Evolutionary conservation across 2,113 vertebrate genomes (phyloP).

Genomic region (Psittacula cyanocephala): DNA sequence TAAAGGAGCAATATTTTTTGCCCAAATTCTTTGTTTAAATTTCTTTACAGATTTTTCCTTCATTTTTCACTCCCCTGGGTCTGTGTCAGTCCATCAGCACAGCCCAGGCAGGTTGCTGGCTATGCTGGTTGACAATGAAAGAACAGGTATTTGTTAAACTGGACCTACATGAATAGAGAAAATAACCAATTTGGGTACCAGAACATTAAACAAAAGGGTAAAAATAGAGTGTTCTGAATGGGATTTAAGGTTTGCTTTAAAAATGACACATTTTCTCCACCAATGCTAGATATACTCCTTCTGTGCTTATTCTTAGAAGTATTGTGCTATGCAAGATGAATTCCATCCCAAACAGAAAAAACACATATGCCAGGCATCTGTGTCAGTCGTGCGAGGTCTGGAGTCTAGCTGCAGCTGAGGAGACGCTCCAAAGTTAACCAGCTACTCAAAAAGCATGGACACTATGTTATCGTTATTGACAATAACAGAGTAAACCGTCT

Average conservation of each 20-base stretch:
- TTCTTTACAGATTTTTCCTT: neutral
- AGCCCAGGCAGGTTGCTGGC: neutral
- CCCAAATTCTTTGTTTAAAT: neutral
- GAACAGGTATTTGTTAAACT: neutral
- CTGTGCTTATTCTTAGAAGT: neutral
- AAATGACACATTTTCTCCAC: neutral
- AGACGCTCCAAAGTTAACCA: neutral
- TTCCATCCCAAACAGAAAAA: neutral
- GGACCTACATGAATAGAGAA: neutral
- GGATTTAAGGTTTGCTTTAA: neutral
- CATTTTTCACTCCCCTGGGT: neutral
- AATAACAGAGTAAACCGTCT: neutral
- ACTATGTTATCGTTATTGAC: accelerated
- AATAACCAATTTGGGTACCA: neutral
- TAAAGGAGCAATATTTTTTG: neutral
- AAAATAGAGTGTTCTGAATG: neutral
- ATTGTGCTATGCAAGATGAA: neutral
- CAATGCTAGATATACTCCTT: neutral
- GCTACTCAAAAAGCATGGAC: neutral
- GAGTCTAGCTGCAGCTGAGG: neutral
- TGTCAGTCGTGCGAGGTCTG: neutral
- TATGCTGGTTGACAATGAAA: neutral
- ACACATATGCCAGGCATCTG: accelerated
- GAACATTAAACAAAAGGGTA: neutral
- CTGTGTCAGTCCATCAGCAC: neutral